A percentile compares a stretch with the other conserved stretches of the same genome.
Conservation (phyloP, 2,888 invertebrate genomes). For the Ecdyonurus torrentis region DNA sequence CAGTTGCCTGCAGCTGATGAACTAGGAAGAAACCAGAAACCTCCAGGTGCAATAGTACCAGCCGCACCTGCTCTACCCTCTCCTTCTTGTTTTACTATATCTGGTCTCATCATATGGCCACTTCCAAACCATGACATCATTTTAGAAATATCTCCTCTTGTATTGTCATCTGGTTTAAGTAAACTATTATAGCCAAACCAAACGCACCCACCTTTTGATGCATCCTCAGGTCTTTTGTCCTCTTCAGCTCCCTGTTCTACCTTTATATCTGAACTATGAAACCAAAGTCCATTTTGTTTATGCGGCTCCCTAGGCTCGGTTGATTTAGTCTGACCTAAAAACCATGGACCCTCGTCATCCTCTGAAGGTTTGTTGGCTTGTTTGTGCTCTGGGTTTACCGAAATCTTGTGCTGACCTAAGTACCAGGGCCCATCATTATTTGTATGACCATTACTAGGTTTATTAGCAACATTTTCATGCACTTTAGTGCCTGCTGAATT, state of each 20-base stretch:
- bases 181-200: not conserved
- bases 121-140: not conserved
- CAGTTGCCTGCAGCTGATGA: not conserved
- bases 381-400: not conserved
- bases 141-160: not conserved
- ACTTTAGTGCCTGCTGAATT: not conserved
- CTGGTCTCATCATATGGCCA: conserved; percentile 1
- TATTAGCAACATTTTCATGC: not conserved
- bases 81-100: not conserved
- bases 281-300: not conserved
- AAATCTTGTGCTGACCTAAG: not conserved
- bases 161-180: not conserved
- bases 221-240: not conserved
- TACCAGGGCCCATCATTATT: not conserved
- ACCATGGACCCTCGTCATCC: conserved; percentile 1
- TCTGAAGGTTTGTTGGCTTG: not conserved
- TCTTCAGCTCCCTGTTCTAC: not conserved
- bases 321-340: not conserved
- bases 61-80: not conserved
- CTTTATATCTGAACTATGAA: not conserved
- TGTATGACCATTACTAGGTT: not conserved
- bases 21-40: not conserved
- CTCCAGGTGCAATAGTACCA: not conserved
- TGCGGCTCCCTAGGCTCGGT: not conserved
- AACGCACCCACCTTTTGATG: not conserved